Evolutionary conservation across 2,888 invertebrate genomes (phyloP), one percentile per base, ranked within the genome.

Genomic region (Orchesellides sinensis): DNA sequence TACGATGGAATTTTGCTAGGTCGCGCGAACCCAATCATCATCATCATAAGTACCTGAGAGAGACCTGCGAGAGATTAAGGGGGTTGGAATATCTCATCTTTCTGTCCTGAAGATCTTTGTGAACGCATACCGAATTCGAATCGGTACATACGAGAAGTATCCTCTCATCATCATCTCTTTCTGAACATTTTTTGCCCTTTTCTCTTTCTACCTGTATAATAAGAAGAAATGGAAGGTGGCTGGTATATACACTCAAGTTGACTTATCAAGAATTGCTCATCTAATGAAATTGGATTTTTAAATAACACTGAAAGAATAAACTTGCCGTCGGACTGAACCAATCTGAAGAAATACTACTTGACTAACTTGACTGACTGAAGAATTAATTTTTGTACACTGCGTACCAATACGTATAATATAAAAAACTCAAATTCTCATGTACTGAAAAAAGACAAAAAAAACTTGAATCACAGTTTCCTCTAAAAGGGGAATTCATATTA

Each of bases 171-270:
- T 81, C 74, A 81, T n/a, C 65, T 81, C 74, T 74, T 63, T 63
- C 65, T 78, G 78, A 8, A 69, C 32, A 80, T 66, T 25, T 68
- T 21, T n/a, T n/a, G n/a, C n/a, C 21, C 59, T 69, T 29, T 47
- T 77, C 66, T 77, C 77, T 73, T 73, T 54, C 40, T 49, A 80
- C 80, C 80, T 73, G 66, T 63, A 80, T 73, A 73, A 65, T 29
- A 68, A 72, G 65, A 81, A 74, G 81, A 81, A 81, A 81, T 81
- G 74, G 81, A 81, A 81, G 81, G 81, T 81, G 81, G 81, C 81
- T 74, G 74, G 81, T 56, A 74, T 66, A 74, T 68, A 69, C 72
- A 73, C 70, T 74, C 74, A 74, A 74, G 66, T 72, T 65, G 59
- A 72, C 49, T 72, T 19, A 47, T 47, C n/a, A 40, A 40, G n/a